Percentiles rank a stretch among this genome's conserved stretches.
phyloP scores from a whole-genome alignment of 2,888 invertebrate species.

The Candidula unifasciata region DNA sequence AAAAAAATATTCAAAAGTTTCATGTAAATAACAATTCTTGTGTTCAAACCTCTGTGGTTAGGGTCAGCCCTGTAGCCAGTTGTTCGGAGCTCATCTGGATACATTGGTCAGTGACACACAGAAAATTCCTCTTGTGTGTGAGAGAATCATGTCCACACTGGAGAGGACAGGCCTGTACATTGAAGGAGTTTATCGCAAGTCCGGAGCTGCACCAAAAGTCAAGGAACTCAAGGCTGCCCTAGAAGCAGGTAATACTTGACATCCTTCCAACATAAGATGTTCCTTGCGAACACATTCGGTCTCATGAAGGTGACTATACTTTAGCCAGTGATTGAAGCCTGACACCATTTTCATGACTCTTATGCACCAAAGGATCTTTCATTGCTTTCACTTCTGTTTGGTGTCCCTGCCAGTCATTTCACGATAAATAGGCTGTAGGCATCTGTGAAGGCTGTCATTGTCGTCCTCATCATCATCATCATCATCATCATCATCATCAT shows the following conservation, averaged over 20 bases:
- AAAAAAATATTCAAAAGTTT: not conserved
- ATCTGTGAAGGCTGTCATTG: no score
- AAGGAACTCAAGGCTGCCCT: slow-evolving; percentile 76
- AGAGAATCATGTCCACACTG: slow-evolving; percentile 90
- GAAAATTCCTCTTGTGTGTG: slow-evolving; percentile 92
- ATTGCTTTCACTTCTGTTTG: no score
- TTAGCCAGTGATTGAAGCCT: no score
- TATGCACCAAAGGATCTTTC: no score
- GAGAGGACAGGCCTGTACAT: slow-evolving; percentile 94
- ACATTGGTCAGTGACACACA: slow-evolving; percentile 81
- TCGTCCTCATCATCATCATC: no score
- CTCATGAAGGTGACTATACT: no score
- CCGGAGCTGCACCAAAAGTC: slow-evolving; percentile 81
- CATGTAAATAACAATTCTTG: not conserved
- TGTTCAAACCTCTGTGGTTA: slow-evolving; percentile 31
- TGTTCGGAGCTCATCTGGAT: slow-evolving; percentile 89
- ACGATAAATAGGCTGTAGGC: no score
- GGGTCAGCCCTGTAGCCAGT: slow-evolving; percentile 68
- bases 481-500: no score
- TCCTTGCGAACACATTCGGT: no score
- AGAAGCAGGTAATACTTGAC: slow-evolving; percentile 69
- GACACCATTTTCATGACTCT: no score
- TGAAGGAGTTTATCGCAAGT: slow-evolving; percentile 94
- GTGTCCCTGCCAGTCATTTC: no score
- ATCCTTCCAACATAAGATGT: no score